These are phyloP conservation scores for Hapalemur alaotrensis DNA, from an alignment of 2,797 vertebrate species.

Conservation along the genomic window DNA sequence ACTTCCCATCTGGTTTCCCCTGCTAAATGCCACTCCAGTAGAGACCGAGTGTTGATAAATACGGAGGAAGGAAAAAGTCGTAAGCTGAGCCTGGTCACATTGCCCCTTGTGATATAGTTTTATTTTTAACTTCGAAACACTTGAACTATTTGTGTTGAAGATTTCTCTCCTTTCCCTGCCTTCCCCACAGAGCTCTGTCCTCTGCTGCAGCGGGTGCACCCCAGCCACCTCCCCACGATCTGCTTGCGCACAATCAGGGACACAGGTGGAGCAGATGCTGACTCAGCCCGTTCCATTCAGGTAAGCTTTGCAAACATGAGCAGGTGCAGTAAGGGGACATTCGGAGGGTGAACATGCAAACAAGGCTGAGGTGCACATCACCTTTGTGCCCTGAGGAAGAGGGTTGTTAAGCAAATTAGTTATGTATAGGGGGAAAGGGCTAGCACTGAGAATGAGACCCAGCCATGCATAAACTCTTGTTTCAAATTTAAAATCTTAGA, in stretches of 20 bases:
- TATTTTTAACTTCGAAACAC: constrained; percentile 88
- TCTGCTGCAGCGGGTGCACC: not conserved
- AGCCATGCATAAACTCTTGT: not conserved
- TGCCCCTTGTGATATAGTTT: constrained; percentile 80
- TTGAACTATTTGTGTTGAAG: constrained; percentile 81
- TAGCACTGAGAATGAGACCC: not conserved
- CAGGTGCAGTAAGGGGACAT: not conserved
- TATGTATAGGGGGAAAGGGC: too few relatives aligned
- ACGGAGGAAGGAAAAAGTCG: constrained; percentile 69
- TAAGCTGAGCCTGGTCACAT: constrained; percentile 86
- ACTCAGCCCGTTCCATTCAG: constrained; percentile 70
- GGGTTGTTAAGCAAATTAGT: not conserved
- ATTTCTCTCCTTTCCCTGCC: constrained; percentile 71
- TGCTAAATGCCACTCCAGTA: constrained; percentile 56
- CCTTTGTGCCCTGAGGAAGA: not conserved
- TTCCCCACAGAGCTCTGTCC: constrained; percentile 47
- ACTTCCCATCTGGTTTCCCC: constrained; percentile 8
- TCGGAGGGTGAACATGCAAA: not conserved
- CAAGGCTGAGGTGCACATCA: not conserved
- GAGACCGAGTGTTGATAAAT: constrained; percentile 76
- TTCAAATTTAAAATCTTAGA: constrained; percentile 14
- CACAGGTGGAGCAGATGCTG: constrained; percentile 53
- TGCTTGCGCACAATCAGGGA: constrained; percentile 52
- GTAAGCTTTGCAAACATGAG: constrained; percentile 78
- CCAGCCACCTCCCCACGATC: constrained; percentile 31